Conservation (phyloP, 2,888 invertebrate genomes). For the Drosophila histrio region DNA sequence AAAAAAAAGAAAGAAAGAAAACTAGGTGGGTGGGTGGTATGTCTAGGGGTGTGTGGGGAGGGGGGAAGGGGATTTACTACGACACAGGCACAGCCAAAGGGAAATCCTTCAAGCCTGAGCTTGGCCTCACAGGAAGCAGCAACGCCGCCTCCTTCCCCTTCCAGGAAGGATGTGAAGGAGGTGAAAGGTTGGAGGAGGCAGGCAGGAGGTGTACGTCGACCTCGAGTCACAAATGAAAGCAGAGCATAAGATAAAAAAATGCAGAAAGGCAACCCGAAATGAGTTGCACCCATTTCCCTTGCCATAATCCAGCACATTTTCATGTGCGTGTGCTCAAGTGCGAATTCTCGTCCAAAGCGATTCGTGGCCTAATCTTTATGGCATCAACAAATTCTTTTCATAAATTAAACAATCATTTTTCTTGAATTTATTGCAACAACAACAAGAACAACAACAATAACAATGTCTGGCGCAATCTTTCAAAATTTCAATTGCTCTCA, state of each 20-base stretch:
- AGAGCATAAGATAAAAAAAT: slow-evolving; percentile 23
- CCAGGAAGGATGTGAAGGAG: background rate
- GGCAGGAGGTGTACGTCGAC: slow-evolving; percentile 18
- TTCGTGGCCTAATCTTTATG: slow-evolving; percentile 9
- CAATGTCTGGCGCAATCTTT: slow-evolving; percentile 41
- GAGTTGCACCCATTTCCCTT: slow-evolving; percentile 32
- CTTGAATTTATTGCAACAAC: slow-evolving; percentile 47
- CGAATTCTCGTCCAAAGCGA: slow-evolving; percentile 15
- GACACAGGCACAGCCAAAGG: slow-evolving; percentile 47
- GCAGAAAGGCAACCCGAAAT: slow-evolving; percentile 19
- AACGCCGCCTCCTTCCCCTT: background rate
- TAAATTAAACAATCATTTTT: slow-evolving; percentile 67
- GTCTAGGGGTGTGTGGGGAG: background rate
- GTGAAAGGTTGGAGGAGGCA: background rate
- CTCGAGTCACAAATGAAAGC: slow-evolving; percentile 49
- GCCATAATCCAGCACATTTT: slow-evolving; percentile 9
- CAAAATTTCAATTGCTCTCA: slow-evolving; percentile 61
- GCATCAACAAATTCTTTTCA: slow-evolving; percentile 36
- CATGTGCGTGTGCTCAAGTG: slow-evolving; percentile 48
- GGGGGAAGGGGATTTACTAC: background rate
- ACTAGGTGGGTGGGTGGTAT: slow-evolving; percentile 11
- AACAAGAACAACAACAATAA: slow-evolving; percentile 31
- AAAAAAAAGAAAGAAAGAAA: slow-evolving; percentile 15
- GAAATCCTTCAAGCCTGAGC: slow-evolving; percentile 52
- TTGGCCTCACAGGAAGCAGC: slow-evolving; percentile 45